Evolutionary conservation across 2,888 invertebrate genomes (phyloP).

Genomic region (Odontomyia ornata): DNA sequence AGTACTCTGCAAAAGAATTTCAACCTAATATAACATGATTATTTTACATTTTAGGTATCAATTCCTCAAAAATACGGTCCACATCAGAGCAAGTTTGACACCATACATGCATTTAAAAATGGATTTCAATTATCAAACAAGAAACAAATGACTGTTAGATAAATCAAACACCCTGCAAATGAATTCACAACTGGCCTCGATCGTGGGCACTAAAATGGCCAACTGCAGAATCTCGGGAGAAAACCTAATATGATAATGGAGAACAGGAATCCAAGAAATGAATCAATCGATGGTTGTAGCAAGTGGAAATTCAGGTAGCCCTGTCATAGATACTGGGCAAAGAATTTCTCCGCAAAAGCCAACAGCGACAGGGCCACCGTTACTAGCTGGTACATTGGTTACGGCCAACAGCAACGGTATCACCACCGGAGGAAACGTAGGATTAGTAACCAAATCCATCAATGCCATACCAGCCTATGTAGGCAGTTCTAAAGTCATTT

Average conservation of each 20-base stretch:
- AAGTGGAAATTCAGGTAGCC: slow-evolving; percentile 52
- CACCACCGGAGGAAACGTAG: slow-evolving; percentile 3
- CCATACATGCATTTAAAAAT: too few species aligned
- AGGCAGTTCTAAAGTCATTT: slow-evolving; percentile 12
- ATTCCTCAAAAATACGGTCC: too few species aligned
- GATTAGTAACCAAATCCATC: slow-evolving; percentile 28
- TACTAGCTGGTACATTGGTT: neutral
- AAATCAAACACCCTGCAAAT: too few species aligned
- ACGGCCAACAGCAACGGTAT: neutral
- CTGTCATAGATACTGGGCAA: slow-evolving; percentile 53
- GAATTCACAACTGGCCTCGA: too few species aligned
- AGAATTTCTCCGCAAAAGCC: slow-evolving; percentile 36
- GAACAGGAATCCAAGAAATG: slow-evolving; percentile 47
- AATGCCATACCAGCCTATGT: slow-evolving; percentile 32
- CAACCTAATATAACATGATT: too few species aligned
- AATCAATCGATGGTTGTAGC: slow-evolving; percentile 53
- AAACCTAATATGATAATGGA: neutral
- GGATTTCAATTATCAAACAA: too few species aligned
- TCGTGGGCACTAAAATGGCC: neutral
- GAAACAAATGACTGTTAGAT: too few species aligned
- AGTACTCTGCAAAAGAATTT: too few species aligned
- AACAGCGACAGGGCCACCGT: slow-evolving; percentile 43
- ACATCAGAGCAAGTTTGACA: too few species aligned
- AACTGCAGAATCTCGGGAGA: neutral
- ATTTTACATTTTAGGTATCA: too few species aligned